phyloP scores from a whole-genome alignment of 1,140 invertebrate genomes.

The Tyrophagus putrescentiae region DNA sequence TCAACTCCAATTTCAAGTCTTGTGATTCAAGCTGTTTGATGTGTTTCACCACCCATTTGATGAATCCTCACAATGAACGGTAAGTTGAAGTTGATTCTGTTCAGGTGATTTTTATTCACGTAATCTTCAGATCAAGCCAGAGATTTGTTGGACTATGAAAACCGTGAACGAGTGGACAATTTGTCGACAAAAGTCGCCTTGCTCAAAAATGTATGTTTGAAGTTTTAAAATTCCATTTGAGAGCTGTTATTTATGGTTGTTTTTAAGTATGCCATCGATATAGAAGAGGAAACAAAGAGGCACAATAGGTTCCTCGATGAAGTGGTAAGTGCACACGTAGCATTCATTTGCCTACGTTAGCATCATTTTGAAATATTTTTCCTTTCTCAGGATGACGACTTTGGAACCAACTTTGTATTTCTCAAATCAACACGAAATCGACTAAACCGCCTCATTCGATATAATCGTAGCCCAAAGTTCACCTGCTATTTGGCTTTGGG shows the following conservation, averaged over 20 bases:
- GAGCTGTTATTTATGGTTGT: neutral
- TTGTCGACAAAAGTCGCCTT: slow-evolving; percentile 18
- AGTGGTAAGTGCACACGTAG: slow-evolving; percentile 22
- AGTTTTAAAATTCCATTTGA: slow-evolving; percentile 12
- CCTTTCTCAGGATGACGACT: slow-evolving; percentile 31
- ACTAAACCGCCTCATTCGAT: slow-evolving; percentile 33
- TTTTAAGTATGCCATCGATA: slow-evolving; percentile 29
- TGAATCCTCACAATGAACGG: neutral
- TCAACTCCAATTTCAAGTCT: too few species aligned
- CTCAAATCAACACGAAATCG: slow-evolving; percentile 34
- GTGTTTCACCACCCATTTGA: neutral
- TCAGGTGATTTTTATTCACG: neutral
- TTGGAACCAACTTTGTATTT: slow-evolving; percentile 34
- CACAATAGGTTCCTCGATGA: slow-evolving; percentile 30
- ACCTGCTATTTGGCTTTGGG: slow-evolving; percentile 36
- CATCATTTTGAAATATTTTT: neutral
- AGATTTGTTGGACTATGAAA: slow-evolving; percentile 20
- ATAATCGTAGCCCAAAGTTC: slow-evolving; percentile 34
- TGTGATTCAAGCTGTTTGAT: too few species aligned
- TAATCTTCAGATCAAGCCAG: neutral
- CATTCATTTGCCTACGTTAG: neutral
- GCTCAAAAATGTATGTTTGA: slow-evolving; percentile 21
- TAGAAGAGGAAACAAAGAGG: slow-evolving; percentile 30
- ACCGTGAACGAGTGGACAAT: slow-evolving; percentile 17
- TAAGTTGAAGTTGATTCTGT: neutral